Conservation (phyloP, 2,113 vertebrate genomes). For the Mesocricetus auratus region DNA sequence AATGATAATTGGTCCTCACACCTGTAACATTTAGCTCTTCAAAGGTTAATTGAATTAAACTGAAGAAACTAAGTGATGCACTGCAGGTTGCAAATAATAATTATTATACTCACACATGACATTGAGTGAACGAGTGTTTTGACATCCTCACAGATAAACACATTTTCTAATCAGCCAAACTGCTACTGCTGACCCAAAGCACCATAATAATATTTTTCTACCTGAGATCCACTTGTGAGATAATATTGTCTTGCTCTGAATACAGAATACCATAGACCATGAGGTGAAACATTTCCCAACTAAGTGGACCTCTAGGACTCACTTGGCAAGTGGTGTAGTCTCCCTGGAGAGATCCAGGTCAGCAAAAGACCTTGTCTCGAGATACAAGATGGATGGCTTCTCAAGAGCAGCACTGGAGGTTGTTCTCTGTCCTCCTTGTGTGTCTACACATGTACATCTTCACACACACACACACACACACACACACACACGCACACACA, state of each 20-base stretch:
- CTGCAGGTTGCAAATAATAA: constrained; percentile 61
- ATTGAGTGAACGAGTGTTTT: constrained; percentile 55
- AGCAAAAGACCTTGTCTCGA: neutral
- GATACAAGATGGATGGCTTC: too few species aligned
- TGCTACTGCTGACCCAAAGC: constrained; percentile 15
- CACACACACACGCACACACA: neutral
- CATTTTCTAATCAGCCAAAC: constrained; percentile 60
- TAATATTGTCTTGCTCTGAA: neutral
- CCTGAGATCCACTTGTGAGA: neutral
- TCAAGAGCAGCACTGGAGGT: neutral
- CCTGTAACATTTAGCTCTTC: constrained; percentile 16
- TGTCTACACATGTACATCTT: neutral
- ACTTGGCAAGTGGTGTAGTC: neutral
- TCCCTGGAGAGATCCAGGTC: neutral
- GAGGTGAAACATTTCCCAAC: neutral
- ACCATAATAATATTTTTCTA: neutral
- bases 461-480: neutral
- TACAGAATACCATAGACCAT: neutral
- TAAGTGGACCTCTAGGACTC: neutral
- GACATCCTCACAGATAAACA: constrained; percentile 57
- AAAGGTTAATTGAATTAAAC: constrained; percentile 77
- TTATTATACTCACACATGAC: constrained; percentile 40
- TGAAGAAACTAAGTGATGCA: constrained; percentile 45
- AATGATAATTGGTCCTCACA: constrained; percentile 14
- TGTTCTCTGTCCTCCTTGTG: neutral